phyloP scores from a whole-genome alignment of 1,140 invertebrate species.

The Saxidomus purpurata region DNA sequence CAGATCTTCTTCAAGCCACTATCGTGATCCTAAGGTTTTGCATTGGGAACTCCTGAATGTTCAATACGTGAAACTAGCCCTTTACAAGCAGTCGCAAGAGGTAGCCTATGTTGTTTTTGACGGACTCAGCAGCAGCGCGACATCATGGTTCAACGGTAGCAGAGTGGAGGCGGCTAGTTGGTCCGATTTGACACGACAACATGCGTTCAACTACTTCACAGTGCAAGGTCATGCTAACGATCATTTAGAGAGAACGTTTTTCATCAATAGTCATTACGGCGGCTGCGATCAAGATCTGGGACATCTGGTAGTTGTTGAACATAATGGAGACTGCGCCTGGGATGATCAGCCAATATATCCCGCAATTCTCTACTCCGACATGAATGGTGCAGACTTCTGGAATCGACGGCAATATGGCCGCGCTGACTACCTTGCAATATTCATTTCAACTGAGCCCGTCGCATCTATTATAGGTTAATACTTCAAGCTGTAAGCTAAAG shows the following conservation, averaged over 20 bases:
- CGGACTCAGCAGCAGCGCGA: neutral
- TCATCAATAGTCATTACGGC: conserved; percentile 16
- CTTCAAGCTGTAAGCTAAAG: too few species aligned
- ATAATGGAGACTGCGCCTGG: neutral
- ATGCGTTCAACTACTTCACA: conserved; percentile 23
- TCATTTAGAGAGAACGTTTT: conserved; percentile 12
- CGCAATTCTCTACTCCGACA: conserved; percentile 40
- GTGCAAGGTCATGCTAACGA: neutral
- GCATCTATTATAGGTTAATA: neutral
- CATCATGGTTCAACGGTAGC: conserved; percentile 28
- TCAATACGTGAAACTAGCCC: conserved; percentile 23
- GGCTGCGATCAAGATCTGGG: conserved; percentile 31
- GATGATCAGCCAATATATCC: conserved; percentile 27
- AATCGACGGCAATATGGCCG: conserved; percentile 23
- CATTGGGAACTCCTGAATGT: conserved; percentile 1
- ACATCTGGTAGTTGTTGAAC: conserved; percentile 18
- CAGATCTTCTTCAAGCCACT: conserved; percentile 21
- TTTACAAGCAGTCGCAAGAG: conserved; percentile 21
- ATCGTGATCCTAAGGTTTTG: neutral
- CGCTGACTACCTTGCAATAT: conserved; percentile 9
- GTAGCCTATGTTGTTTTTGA: conserved; percentile 50
- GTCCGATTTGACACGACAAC: conserved; percentile 6
- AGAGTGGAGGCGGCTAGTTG: conserved; percentile 25
- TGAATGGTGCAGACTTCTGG: conserved; percentile 47
- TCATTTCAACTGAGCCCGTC: neutral